Percentiles rank a stretch among this genome's conserved stretches.
Evolutionary conservation across 2,888 invertebrate species (phyloP).

Genomic region (Drosophila cyrtoloma): DNA sequence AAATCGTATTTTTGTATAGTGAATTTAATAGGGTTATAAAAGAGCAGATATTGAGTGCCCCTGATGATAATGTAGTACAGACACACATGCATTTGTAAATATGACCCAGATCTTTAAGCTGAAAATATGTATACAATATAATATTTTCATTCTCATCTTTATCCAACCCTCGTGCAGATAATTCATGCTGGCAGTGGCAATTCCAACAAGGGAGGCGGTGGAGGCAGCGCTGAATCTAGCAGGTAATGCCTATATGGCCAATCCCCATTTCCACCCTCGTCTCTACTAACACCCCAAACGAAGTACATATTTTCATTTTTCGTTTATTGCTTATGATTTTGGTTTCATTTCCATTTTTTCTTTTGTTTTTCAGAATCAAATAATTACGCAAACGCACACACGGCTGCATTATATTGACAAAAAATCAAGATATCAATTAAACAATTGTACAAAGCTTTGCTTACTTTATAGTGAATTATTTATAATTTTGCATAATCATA

Average conservation of each 20-base stretch:
- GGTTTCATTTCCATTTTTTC: constrained; percentile 42
- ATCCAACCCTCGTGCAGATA: constrained; percentile 86
- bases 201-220: constrained; percentile 86
- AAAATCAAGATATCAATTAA: constrained; percentile 32
- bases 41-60: constrained; percentile 9
- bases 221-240: constrained; percentile 86
- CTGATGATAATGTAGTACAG: background rate
- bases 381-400: constrained; percentile 57
- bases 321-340: constrained; percentile 53
- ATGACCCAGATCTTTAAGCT: constrained; percentile 26
- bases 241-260: constrained; percentile 85
- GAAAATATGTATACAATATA: constrained; percentile 19
- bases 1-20: background rate
- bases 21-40: background rate
- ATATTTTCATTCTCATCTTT: constrained; percentile 27
- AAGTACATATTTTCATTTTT: constrained; percentile 32
- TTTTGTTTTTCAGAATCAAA: constrained; percentile 74
- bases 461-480: constrained; percentile 64
- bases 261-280: background rate
- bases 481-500: constrained; percentile 60
- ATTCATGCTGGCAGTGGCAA: constrained; percentile 87
- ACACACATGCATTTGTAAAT: constrained; percentile 1
- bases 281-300: constrained; percentile 30
- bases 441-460: constrained; percentile 72
- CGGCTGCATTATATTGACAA: constrained; percentile 53